These are phyloP conservation scores for Altica lythri DNA, from an alignment of 2,888 invertebrate genomes.

Conservation along the genomic window DNA sequence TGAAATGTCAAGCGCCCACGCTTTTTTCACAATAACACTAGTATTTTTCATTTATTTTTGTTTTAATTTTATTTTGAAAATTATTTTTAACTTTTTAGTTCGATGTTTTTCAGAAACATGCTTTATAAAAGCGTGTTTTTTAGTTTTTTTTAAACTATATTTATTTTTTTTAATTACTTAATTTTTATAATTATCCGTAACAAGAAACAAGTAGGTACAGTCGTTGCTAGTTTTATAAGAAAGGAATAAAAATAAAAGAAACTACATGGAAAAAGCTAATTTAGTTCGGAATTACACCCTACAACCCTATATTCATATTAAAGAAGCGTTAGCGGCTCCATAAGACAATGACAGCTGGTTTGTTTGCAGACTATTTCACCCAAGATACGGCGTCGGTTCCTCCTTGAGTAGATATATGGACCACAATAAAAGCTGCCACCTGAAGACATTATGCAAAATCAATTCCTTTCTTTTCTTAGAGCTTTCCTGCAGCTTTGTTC, in stretches of 20 bases:
- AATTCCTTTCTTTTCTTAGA: conserved; percentile 55
- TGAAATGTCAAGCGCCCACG: too few species aligned
- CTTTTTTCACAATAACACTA: too few species aligned
- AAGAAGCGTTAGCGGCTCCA: conserved; percentile 53
- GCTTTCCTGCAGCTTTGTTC: conserved; percentile 52
- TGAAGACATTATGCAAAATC: conserved; percentile 61
- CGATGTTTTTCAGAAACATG: too few species aligned
- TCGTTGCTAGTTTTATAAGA: too few species aligned
- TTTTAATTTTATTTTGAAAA: too few species aligned
- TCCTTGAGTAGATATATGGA: conserved; percentile 56
- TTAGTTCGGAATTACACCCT: conserved; percentile 33
- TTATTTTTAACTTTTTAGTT: too few species aligned
- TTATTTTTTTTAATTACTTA: too few species aligned
- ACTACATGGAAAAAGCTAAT: conserved; percentile 23
- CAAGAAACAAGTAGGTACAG: too few species aligned
- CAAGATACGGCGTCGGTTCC: conserved; percentile 50
- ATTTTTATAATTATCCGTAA: too few species aligned
- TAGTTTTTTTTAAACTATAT: too few species aligned
- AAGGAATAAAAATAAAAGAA: conserved; percentile 21
- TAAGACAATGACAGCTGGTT: conserved; percentile 55
- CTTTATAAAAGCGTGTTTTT: too few species aligned
- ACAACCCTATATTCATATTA: conserved; percentile 51
- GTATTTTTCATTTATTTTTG: too few species aligned
- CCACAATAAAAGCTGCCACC: conserved; percentile 59
- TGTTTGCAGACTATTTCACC: conserved; percentile 56